Evolutionary conservation across 2,888 invertebrate species (phyloP), one percentile per base, ranked within the genome.

Genomic region (Tetragnatha montana): DNA sequence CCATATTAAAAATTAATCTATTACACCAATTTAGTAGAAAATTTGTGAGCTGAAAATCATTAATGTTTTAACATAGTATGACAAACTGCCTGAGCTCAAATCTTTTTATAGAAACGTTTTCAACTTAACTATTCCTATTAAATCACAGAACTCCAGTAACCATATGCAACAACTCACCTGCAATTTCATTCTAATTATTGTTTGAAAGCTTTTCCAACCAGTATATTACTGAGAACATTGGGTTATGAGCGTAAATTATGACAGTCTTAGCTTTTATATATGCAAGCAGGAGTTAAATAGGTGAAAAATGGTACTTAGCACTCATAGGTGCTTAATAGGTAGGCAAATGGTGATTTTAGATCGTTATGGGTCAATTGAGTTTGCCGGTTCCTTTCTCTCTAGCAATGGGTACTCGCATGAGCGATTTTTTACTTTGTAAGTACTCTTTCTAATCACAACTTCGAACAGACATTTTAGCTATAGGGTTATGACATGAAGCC

Each of bases 271-370:
- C 71, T 87, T 87, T 75, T 87, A 87, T 87, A 35, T 35, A 87
- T 35, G 47, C 22, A 75, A 74, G 60, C 35, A 35, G 70, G 2
- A 81, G 49, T 81, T 35, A 22, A n/a, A 68, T 60, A 51, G 14
- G 2, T 35, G 76, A 51, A 73, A 35, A 75, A 49, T 87, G 87
- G 87, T 87, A 81, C 87, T 75, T 76, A 68, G 22, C 81, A 73
- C 81, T 50, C 21, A 71, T 51, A 81, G 81, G 81, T 68, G 81
- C 87, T 81, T 81, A 85, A 49, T 81, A 75, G 87, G 81, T 81
- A 87, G 73, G 74, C 49, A 87, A 81, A 78, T 69, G 50, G 70
- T n/a, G 87, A 81, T 81, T 87, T 87, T 68, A 69, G 17, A 76
- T 35, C 76, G 49, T 76, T 21, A 87, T 81, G 81, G 87, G 81